phyloP scores from a whole-genome alignment of 2,113 vertebrate genomes.

The Galbula dea region DNA sequence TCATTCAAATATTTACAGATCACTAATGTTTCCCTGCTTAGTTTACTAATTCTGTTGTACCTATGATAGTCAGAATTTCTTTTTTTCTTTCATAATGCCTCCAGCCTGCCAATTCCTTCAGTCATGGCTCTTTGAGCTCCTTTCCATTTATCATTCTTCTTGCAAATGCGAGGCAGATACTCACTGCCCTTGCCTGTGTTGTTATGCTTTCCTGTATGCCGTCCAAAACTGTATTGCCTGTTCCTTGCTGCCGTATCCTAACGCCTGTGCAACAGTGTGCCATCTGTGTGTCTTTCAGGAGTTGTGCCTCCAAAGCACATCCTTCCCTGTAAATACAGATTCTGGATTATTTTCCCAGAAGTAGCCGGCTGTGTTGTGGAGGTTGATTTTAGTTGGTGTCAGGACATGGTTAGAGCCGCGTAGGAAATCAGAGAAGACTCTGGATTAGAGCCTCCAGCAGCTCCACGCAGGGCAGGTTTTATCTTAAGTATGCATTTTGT shows the following conservation, averaged over 20 bases:
- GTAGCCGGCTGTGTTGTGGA: accelerated
- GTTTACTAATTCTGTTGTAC: neutral
- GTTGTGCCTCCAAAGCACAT: neutral
- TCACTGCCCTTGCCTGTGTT: neutral
- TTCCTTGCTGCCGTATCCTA: neutral
- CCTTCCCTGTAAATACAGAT: neutral
- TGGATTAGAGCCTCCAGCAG: neutral
- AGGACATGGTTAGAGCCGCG: accelerated
- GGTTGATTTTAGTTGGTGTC: neutral
- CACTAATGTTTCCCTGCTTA: neutral
- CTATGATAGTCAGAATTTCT: neutral
- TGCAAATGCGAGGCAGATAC: neutral
- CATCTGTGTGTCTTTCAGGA: neutral
- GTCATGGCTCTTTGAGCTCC: neutral
- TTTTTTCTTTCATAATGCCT: neutral
- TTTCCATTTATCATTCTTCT: neutral
- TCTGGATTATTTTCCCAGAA: neutral
- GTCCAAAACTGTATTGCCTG: neutral
- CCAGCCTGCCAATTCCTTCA: neutral
- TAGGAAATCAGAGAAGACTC: accelerated
- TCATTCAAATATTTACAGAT: neutral
- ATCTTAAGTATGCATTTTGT: accelerated
- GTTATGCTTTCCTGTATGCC: neutral
- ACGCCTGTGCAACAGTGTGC: accelerated
- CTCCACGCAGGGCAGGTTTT: accelerated